A percentile compares a stretch with the other conserved stretches of the same genome.
phyloP scores from a whole-genome alignment of 2,888 invertebrate genomes.

The Tyria jacobaeae region DNA sequence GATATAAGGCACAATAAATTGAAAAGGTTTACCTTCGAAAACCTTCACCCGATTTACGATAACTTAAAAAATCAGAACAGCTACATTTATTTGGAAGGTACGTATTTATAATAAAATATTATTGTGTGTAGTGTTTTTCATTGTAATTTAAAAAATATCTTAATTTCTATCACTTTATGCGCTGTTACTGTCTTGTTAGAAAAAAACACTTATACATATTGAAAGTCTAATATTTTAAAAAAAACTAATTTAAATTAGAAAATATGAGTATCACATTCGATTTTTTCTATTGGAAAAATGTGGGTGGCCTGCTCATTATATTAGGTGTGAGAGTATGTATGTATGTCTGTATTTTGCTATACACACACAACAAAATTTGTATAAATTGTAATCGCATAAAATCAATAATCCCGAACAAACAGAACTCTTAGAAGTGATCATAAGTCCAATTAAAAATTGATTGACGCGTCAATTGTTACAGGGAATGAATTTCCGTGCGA shows the following conservation, averaged over 20 bases:
- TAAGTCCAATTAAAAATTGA: slow-evolving; percentile 64
- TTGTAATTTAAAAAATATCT: neutral
- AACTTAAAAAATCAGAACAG: slow-evolving; percentile 91
- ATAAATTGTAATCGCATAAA: slow-evolving; percentile 54
- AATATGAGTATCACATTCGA: no score
- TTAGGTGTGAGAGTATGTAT: no score
- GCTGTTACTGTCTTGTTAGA: neutral
- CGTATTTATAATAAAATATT: slow-evolving; percentile 59
- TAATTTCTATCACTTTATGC: neutral
- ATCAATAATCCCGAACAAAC: slow-evolving; percentile 55
- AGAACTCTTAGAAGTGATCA: slow-evolving; percentile 46
- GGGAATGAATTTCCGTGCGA: slow-evolving; percentile 94
- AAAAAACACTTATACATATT: no score
- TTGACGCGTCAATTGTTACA: slow-evolving; percentile 83
- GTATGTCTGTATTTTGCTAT: no score
- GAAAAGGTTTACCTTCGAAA: slow-evolving; percentile 91
- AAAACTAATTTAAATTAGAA: no score
- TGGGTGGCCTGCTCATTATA: no score
- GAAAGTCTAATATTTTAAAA: slow-evolving; percentile 6
- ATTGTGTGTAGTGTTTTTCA: neutral
- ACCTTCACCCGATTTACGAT: slow-evolving; percentile 91
- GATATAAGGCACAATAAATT: slow-evolving; percentile 92
- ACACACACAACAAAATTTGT: slow-evolving; percentile 26
- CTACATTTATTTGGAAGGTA: slow-evolving; percentile 92
- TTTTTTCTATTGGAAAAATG: no score